Base-by-base conservation (phyloP, 2,888 invertebrate genomes). In the Chirona hameri region DNA sequence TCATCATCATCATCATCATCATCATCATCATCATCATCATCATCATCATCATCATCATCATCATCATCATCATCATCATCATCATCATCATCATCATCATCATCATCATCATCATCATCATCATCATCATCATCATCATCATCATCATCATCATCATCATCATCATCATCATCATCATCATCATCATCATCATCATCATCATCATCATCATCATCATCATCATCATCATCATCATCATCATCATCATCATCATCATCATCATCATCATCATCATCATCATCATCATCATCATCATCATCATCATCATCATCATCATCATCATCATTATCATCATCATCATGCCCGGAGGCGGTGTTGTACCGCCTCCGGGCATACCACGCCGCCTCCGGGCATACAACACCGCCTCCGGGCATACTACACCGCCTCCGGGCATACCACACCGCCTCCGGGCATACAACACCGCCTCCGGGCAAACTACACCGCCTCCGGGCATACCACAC, bases 1-100 rank as follows among this genome's bases (percentile, higher is more conserved):
- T 65, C 65, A 65, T 65, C 65, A 65, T 65, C 65, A 65, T 65
- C 65, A 65, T 65, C 65, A 65, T 65, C 65, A 65, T 65, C 65
- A 65, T 65, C n/a, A 65, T 65, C 65, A 65, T 65, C n/a, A 65
- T n/a, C n/a, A 65, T 65, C 65, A 65, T 65, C n/a, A 65, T 65
- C n/a, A 65, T 65, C n/a, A 65, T 65, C n/a, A 65, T 65, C n/a
- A 65, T 65, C n/a, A 65, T 65, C n/a, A 65, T 65, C n/a, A 65
- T 65, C n/a, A 65, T 65, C n/a, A 65, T 65, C n/a, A 65, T 65
- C n/a, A 65, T 65, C n/a, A 65, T 65, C n/a, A 65, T 65, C n/a
- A 65, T 65, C n/a, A 65, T 65, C n/a, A 65, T 65, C n/a, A 65
- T 65, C n/a, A 65, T 65, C n/a, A 65, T 65, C n/a, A 65, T 65